These are phyloP conservation scores for Montifringilla adamsi DNA, from an alignment of 2,113 vertebrate species.

Conservation along the genomic window DNA sequence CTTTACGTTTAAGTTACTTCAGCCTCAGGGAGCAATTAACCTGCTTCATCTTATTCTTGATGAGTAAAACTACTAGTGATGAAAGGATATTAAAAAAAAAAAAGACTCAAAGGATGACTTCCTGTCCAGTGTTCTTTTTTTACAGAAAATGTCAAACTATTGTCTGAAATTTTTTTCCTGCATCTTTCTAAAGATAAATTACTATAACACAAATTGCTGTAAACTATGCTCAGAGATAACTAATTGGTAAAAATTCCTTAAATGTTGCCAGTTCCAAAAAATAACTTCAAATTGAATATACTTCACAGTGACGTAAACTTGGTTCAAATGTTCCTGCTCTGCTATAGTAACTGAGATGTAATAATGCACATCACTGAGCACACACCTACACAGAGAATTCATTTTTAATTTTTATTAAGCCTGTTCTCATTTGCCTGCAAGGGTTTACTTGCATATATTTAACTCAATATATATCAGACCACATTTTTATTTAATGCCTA, in stretches of 20 bases:
- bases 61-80: neutral
- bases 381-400: slow-evolving; percentile 4
- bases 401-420: slow-evolving; percentile 38
- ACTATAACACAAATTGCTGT: slow-evolving; percentile 5
- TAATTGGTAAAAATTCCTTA: slow-evolving; percentile 47
- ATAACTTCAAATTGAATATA: slow-evolving; percentile 21
- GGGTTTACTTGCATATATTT: slow-evolving; percentile 49
- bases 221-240: slow-evolving; percentile 19
- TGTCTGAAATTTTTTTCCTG: slow-evolving; percentile 20
- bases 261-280: slow-evolving; percentile 47
- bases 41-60: neutral
- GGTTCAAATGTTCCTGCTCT: slow-evolving; percentile 8
- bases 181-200: slow-evolving; percentile 38
- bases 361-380: neutral
- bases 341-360: slow-evolving; percentile 23
- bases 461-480: slow-evolving; percentile 35
- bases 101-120: neutral
- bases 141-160: slow-evolving; percentile 13
- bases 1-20: neutral
- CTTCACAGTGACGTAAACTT: neutral
- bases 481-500: slow-evolving; percentile 59
- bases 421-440: neutral
- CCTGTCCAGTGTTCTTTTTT: neutral
- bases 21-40: neutral
- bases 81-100: neutral